Percentiles rank a stretch among this genome's conserved stretches.
These are phyloP conservation scores for Paragorgia papillata DNA, from an alignment of 92 coral and sea anemone species.

Conservation along the genomic window DNA sequence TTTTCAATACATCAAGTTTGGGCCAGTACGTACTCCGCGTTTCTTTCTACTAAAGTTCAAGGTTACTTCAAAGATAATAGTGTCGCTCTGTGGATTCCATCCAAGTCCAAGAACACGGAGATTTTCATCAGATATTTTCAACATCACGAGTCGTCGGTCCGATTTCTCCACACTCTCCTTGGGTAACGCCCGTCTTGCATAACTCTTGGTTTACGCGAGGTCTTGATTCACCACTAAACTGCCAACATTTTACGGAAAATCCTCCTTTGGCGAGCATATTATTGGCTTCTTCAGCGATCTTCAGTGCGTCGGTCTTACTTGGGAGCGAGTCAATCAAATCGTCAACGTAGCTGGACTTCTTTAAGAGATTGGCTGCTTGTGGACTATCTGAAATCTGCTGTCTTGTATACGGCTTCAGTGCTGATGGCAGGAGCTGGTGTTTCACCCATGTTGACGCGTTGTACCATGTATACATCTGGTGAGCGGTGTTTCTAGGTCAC, in stretches of 20 bases:
- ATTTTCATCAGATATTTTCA: conserved; percentile 62
- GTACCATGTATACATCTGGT: conserved; percentile 48
- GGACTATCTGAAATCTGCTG: conserved; percentile 59
- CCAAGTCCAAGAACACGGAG: conserved; percentile 62
- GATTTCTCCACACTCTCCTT: conserved; percentile 25
- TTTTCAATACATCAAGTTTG: conserved; percentile 58
- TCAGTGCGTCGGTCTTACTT: conserved; percentile 42
- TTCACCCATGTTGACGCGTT: conserved; percentile 63
- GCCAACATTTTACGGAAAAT: conserved; percentile 27
- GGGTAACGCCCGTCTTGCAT: conserved; percentile 36
- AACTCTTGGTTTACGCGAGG: conserved; percentile 2
- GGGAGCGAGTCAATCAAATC: conserved; percentile 61
- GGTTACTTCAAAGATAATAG: conserved; percentile 48
- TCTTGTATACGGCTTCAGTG: conserved; percentile 69
- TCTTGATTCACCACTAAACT: conserved; percentile 16
- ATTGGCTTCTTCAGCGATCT: conserved; percentile 42
- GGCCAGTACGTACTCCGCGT: conserved; percentile 42
- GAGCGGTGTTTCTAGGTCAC: conserved; percentile 41
- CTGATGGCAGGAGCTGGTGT: conserved; percentile 64
- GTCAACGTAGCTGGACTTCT: conserved; percentile 62
- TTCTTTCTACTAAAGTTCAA: conserved; percentile 65
- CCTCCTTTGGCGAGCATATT: conserved; percentile 39
- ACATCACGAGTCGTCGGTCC: conserved; percentile 35
- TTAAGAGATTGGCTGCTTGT: conserved; percentile 49
- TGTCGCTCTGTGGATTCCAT: conserved; percentile 60